Evolutionary conservation across 2,888 invertebrate species (phyloP).

Genomic region (Amorpha juglandis): DNA sequence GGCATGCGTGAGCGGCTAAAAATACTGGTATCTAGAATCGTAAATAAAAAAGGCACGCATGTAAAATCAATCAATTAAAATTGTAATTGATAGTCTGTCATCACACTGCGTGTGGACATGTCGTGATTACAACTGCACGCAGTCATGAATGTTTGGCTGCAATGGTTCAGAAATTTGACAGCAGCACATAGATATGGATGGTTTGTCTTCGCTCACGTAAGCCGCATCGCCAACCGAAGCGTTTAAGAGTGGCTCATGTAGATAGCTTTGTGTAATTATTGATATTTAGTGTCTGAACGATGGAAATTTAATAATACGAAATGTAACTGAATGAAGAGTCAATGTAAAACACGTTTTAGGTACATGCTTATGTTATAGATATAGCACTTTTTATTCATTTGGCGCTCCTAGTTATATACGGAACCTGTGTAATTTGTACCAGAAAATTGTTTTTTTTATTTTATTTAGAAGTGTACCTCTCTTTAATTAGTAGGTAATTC

Average conservation of each 20-base stretch:
- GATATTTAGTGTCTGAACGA: constrained; percentile 79
- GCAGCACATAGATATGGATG: not conserved
- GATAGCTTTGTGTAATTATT: constrained; percentile 84
- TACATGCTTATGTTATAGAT: constrained; percentile 60
- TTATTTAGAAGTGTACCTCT: constrained; percentile 48
- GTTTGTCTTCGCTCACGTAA: constrained; percentile 11
- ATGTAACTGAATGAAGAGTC: constrained; percentile 56
- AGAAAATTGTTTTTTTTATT: constrained; percentile 58
- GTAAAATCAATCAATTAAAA: not conserved
- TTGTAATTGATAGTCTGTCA: not conserved
- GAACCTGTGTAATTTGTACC: constrained; percentile 63
- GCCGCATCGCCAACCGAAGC: constrained; percentile 52
- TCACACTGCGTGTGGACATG: not conserved
- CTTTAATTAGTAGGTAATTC: constrained; percentile 73
- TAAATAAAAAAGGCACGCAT: not conserved
- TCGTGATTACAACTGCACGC: not conserved
- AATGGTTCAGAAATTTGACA: not conserved
- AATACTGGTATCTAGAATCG: not conserved
- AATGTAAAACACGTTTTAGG: constrained; percentile 45
- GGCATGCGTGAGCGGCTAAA: constrained; percentile 2
- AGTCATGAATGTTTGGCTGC: not conserved
- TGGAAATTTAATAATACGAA: constrained; percentile 20
- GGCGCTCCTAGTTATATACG: constrained; percentile 66
- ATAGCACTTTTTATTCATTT: constrained; percentile 61
- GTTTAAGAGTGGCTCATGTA: constrained; percentile 79